Conservation (phyloP, 2,888 invertebrate genomes). For the Platynereis dumerilii region DNA sequence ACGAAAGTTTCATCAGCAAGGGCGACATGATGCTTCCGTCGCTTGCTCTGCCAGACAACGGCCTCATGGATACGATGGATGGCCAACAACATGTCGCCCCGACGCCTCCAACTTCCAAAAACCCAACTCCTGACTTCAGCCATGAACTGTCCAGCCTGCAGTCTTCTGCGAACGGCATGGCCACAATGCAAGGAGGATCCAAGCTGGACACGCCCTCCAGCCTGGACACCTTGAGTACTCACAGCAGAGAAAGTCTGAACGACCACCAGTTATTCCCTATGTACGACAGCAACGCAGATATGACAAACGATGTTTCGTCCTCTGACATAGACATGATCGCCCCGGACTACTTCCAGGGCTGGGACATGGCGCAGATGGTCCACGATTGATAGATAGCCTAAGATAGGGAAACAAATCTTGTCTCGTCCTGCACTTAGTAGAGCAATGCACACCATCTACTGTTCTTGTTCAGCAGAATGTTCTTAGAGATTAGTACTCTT, state of each 20-base stretch:
- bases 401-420: too few species aligned
- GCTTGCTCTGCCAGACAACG: conserved; percentile 8
- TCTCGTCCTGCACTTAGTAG: too few species aligned
- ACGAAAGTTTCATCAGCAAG: background rate
- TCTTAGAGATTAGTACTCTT: too few species aligned
- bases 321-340: conserved; percentile 3
- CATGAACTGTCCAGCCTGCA: background rate
- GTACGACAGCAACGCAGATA: conserved; percentile 18
- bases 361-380: conserved; percentile 24
- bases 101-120: conserved; percentile 1
- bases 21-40: conserved; percentile 21
- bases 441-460: too few species aligned
- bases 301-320: conserved; percentile 5
- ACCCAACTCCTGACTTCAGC: background rate
- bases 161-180: background rate
- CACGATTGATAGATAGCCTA: conserved; percentile 13
- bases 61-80: too few species aligned
- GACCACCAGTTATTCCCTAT: conserved; percentile 14
- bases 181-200: background rate
- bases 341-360: conserved; percentile 15
- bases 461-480: too few species aligned
- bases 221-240: conserved; percentile 20
- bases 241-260: conserved; percentile 19
- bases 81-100: background rate
- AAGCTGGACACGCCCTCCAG: conserved; percentile 24